Conservation (phyloP, 2,797 vertebrate genomes). For the Melanitta fusca region DNA sequence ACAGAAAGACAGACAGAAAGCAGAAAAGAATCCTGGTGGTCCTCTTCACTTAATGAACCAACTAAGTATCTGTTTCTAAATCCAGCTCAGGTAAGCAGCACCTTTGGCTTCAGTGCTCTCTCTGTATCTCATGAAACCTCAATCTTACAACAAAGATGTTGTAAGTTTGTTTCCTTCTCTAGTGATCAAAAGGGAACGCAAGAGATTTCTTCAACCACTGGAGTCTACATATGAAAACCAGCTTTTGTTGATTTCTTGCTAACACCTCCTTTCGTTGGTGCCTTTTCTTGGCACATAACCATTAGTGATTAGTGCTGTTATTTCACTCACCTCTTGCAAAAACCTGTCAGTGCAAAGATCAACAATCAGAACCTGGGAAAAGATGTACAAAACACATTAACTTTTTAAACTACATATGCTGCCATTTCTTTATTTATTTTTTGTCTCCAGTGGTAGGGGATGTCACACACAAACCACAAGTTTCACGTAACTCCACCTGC, state of each 20-base stretch:
- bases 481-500: neutral
- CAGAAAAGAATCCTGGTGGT: neutral
- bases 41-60: neutral
- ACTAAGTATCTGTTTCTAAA: neutral
- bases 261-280: neutral
- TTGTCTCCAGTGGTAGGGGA: neutral
- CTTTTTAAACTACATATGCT: neutral
- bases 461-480: neutral
- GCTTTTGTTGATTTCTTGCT: neutral
- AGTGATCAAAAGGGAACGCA: neutral
- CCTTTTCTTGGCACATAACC: neutral
- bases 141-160: neutral
- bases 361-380: slow-evolving; percentile 93
- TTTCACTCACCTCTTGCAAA: slow-evolving; percentile 91
- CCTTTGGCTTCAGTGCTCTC: neutral
- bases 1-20: neutral
- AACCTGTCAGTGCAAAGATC: slow-evolving; percentile 95
- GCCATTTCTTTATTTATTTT: neutral
- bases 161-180: neutral
- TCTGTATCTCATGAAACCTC: neutral
- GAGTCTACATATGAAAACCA: neutral
- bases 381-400: slow-evolving; percentile 48
- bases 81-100: neutral
- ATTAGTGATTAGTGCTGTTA: neutral
- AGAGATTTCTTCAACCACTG: neutral